A percentile compares a stretch with the other conserved stretches of the same genome.
Conservation (phyloP, 92 coral and sea anemone genomes). For the Umimayanthus chanpuru region DNA sequence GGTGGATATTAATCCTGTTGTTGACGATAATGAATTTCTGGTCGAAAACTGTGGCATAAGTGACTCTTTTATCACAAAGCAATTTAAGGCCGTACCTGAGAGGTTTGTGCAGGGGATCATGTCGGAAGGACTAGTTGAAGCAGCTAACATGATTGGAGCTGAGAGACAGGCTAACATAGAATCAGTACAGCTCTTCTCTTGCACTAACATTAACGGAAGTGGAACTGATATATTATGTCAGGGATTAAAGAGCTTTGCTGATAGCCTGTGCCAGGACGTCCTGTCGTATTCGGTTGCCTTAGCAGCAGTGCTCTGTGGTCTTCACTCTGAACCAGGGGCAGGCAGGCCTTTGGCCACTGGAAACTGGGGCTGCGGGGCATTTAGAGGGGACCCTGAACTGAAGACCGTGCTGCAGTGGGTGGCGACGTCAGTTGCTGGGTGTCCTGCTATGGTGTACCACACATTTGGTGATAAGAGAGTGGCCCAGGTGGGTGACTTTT, state of each 20-base stretch:
- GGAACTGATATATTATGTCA: background rate
- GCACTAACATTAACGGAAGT: background rate
- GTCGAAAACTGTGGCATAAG: background rate
- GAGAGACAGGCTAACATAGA: background rate
- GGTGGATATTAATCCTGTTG: background rate
- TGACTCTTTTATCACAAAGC: background rate
- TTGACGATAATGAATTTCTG: background rate
- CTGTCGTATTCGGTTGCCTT: constrained; percentile 49
- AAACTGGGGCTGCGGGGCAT: constrained; percentile 77
- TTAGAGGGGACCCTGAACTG: constrained; percentile 72
- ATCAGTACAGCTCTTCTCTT: background rate
- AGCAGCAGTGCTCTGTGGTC: constrained; percentile 40
- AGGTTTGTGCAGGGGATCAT: constrained; percentile 30
- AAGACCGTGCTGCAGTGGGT: constrained; percentile 87
- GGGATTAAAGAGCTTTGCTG: constrained; percentile 32
- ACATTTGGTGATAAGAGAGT: constrained; percentile 67
- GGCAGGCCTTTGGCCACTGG: constrained; percentile 77
- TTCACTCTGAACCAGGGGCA: constrained; percentile 12
- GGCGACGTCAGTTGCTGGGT: constrained; percentile 83
- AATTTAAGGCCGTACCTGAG: constrained; percentile 1
- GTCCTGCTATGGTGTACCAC: constrained; percentile 76
- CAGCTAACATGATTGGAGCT: background rate
- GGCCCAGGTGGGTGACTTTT: constrained; percentile 52
- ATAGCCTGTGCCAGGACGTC: constrained; percentile 42
- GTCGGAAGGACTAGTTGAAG: constrained; percentile 14